Base-by-base conservation (phyloP, 2,113 vertebrate species). In the Ranitomeya imitator region DNA sequence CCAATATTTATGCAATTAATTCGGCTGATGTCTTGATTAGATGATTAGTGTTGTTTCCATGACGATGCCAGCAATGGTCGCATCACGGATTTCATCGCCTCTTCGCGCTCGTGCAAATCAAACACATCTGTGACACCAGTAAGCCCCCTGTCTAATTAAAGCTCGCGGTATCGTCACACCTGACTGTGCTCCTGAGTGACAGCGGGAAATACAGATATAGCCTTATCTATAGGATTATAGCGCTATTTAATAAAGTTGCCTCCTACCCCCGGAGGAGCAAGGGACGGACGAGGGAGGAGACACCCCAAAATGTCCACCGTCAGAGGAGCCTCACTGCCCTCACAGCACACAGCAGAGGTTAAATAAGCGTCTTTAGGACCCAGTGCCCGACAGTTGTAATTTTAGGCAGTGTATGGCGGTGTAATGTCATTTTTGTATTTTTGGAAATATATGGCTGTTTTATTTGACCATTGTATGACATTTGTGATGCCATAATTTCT, bases 11-110 rank as follows among this genome's bases (percentile, higher is more conserved):
- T 16, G n/a, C 60, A 11, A 26, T 37, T 86, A 79, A 86, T 86
- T 69, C 37, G 65, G 37, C 15, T 86, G 85, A 45, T 63, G 77
- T 52, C 60, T 79, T 79, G 76, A 86, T 86, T 67, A 79, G 60
- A 3, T 86, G 74, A 86, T 86, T 79, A 69, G 59, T 86, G 85
- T 18, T 79, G 85, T 86, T 86, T 86, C 85, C 77, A 79, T 67
- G 85, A 52, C 60, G 23, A 79, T 76, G 16, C 21, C 14, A 55
- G 14, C 60, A 54, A 55, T 80, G 45, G 21, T 31, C 37, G 16
- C 7, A 67, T 86, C 57, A 11, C 59, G 12, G 31, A 61, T 79
- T 65, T 54, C 85, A 52, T 52, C n/a, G 23, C 69, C 45, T 69
- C 77, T 52, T 67, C 74, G 15, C 12, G n/a, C 45, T 31, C 15